Conservation (phyloP, 2,113 vertebrate species). For the Galemys pyrenaicus region DNA sequence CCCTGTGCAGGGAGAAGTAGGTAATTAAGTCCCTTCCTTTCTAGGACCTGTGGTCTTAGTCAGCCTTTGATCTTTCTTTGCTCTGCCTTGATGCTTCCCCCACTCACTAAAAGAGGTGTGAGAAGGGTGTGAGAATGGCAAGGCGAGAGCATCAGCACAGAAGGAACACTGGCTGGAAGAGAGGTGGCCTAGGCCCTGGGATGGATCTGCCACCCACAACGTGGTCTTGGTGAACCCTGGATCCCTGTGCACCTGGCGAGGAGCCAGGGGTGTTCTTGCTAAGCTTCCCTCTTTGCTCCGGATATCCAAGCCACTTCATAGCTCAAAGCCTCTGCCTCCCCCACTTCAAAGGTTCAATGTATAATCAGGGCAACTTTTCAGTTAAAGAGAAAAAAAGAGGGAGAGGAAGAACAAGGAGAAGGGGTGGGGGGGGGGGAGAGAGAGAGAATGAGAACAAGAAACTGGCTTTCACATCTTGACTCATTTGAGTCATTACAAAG, state of each 20-base stretch:
- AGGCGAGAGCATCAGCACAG: background rate
- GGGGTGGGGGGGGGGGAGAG: background rate
- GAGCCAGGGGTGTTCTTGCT: background rate
- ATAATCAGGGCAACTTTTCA: background rate
- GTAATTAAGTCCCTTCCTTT: conserved; percentile 64
- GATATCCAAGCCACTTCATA: background rate
- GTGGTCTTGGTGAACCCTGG: background rate
- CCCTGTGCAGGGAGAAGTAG: background rate
- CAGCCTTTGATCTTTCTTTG: conserved; percentile 63
- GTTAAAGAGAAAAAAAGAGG: background rate
- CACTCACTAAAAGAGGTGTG: background rate
- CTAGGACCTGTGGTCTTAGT: background rate
- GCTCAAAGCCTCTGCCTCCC: no score
- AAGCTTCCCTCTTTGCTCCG: background rate
- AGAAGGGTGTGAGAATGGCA: conserved; percentile 5
- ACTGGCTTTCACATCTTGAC: conserved; percentile 11
- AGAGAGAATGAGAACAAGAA: background rate
- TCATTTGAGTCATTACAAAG: conserved; percentile 56
- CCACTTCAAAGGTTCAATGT: background rate
- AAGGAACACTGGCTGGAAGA: background rate
- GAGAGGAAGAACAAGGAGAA: no score
- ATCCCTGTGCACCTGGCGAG: fast-evolving
- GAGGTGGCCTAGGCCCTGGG: background rate
- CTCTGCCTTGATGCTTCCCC: conserved; percentile 28
- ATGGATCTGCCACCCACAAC: background rate